Base-by-base conservation (phyloP, 2,797 vertebrate genomes). In the Trematomus bernacchii region DNA sequence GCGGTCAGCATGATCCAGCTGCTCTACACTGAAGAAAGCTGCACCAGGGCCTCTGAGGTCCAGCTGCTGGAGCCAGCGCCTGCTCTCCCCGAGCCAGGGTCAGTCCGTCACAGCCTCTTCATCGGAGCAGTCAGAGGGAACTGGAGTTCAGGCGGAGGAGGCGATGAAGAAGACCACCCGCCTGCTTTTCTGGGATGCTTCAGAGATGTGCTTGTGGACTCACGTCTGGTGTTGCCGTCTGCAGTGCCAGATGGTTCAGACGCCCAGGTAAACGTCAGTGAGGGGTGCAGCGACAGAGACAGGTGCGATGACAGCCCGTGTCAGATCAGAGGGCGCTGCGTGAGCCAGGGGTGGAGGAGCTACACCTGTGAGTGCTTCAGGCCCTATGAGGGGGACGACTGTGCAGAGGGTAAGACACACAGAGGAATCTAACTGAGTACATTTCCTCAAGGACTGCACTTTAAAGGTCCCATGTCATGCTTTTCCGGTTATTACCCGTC, bases 161-260 rank as follows among this genome's bases (percentile, higher is more conserved):
- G 58, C 68, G 87, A 68, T 70, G 74, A 76, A 47, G 37, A 51
- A 8, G 66, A 79, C 82, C 30, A 73, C 75, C 78, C 88, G 2
- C 85, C 94, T 75, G 88, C 91, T 52, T 97, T 99, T 90, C 87
- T 97, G 73, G 97, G 98, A 88, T 99, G 98, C 87, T 94, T 99
- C 80, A 95, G 95, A 87, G 97, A 99, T 72, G 90, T 99, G 80
- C 89, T 87, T 55, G 89, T 98, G 81, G 95, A 95, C 85, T 95
- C 91, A 3, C 90, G 55, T 57, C 67, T 91, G 78, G 81, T 98
- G 89, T 91, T 95, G 76, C 92, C 92, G 1, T 93, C 87, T 60
- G 71, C 77, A 7, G 23, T 80, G 7, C 79, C 88, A 10, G 73
- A 72, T 16, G 77, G 71, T 23, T 92, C 92, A 2, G 48, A 50